These are phyloP conservation scores for Cynopterus sphinx DNA, from an alignment of 2,797 vertebrate genomes.

Conservation along the genomic window DNA sequence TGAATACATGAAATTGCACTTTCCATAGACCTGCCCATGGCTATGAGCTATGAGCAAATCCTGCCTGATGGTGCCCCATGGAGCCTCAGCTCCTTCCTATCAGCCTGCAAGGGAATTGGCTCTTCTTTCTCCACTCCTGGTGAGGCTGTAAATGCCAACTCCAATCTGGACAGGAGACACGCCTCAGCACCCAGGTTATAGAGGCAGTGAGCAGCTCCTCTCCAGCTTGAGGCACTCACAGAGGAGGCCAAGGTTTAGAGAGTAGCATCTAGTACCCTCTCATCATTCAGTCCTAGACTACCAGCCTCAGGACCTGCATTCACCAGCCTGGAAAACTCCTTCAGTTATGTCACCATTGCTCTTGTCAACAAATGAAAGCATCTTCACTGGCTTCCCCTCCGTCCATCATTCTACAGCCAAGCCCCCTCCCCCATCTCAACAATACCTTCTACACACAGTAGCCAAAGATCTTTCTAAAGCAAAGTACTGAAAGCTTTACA, in stretches of 20 bases:
- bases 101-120: constrained; percentile 54
- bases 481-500: neutral
- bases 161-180: constrained; percentile 36
- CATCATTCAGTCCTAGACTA: constrained; percentile 5
- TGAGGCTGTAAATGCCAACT: constrained; percentile 63
- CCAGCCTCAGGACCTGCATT: neutral
- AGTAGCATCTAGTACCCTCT: constrained; percentile 52
- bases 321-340: constrained; percentile 24
- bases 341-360: constrained; percentile 21
- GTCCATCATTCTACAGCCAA: neutral
- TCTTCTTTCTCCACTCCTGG: constrained; percentile 31
- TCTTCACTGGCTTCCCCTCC: neutral
- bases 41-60: constrained; percentile 46
- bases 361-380: constrained; percentile 47
- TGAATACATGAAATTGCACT: neutral
- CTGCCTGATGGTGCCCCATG: constrained; percentile 55
- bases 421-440: accelerated
- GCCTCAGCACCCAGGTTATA: constrained; percentile 15
- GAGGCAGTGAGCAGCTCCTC: neutral
- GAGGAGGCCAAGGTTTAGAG: neutral
- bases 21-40: neutral
- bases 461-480: neutral
- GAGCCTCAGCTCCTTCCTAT: constrained; percentile 13
- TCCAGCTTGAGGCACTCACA: neutral
- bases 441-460: neutral